Conservation (phyloP, 2,797 vertebrate genomes). For the Pteropus rufus region DNA sequence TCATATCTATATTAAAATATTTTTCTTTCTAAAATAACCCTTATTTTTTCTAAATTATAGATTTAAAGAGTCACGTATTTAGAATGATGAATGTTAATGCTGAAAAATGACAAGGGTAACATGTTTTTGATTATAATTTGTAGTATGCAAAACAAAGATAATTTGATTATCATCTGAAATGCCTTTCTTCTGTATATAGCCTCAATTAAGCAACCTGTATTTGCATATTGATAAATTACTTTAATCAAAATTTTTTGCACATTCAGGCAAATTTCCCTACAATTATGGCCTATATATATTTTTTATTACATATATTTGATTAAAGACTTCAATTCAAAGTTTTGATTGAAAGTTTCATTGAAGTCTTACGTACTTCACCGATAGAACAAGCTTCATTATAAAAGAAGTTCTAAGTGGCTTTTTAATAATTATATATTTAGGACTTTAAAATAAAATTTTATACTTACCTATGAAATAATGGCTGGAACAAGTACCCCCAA, state of each 20-base stretch:
- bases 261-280: not conserved
- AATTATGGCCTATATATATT: not conserved
- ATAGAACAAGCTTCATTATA: not conserved
- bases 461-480: not conserved
- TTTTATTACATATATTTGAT: not conserved
- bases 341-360: not conserved
- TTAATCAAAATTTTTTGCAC: constrained; percentile 48
- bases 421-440: not conserved
- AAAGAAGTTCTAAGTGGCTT: not conserved
- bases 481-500: not conserved
- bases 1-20: not conserved
- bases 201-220: constrained; percentile 24
- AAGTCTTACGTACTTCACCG: not conserved
- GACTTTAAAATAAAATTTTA: constrained; percentile 23
- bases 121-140: constrained; percentile 25
- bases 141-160: not conserved
- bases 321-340: constrained; percentile 15
- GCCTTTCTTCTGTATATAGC: constrained; percentile 23
- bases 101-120: constrained; percentile 15
- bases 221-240: constrained; percentile 12
- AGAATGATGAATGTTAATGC: constrained; percentile 7
- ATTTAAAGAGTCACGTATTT: constrained; percentile 6
- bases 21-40: not conserved
- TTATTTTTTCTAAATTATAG: not conserved
- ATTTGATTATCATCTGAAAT: constrained; percentile 48